Conservation (phyloP, 2,113 vertebrate genomes). For the Meriones unguiculatus region DNA sequence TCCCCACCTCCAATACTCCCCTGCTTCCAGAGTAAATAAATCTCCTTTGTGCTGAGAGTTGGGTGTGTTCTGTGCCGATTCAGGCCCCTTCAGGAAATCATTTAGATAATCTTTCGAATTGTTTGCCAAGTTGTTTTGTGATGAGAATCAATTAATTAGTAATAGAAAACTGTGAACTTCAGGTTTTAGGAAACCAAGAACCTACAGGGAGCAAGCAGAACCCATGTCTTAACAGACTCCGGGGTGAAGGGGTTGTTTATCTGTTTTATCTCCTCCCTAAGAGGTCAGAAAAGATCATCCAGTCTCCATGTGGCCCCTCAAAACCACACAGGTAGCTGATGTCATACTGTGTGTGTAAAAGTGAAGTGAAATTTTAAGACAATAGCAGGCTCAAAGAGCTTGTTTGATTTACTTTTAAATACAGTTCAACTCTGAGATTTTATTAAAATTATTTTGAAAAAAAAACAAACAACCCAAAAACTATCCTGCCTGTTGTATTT, state of each 20-base stretch:
- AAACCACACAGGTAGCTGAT: background rate
- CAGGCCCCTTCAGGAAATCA: background rate
- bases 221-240: background rate
- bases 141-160: background rate
- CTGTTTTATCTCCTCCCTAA: background rate
- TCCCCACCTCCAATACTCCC: background rate
- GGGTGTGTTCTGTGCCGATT: background rate
- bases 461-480: background rate
- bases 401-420: conserved; percentile 10
- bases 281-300: background rate
- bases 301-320: background rate
- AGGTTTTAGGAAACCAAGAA: background rate
- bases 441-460: background rate
- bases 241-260: background rate
- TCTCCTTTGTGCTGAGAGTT: background rate
- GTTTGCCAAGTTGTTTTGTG: background rate
- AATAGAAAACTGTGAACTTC: background rate
- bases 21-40: background rate
- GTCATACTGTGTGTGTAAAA: background rate
- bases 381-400: background rate
- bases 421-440: background rate
- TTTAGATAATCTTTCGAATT: background rate
- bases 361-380: background rate
- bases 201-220: background rate
- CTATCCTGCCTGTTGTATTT: background rate